Conservation (phyloP, 2,888 invertebrate species). For the Argyra leucocephala region DNA sequence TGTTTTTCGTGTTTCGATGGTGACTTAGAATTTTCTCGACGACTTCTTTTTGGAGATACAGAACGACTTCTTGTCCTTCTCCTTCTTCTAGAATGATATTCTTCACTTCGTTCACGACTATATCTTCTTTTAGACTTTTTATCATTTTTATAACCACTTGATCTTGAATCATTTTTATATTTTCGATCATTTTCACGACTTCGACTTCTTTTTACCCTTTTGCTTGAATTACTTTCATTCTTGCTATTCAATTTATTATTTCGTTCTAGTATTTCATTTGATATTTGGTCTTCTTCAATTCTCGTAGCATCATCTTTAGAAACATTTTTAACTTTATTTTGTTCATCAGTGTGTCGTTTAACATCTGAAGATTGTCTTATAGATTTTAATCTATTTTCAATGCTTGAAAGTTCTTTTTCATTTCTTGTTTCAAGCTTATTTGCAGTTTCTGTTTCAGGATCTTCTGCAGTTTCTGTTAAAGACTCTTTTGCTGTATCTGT, state of each 20-base stretch:
- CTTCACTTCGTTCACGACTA: not conserved
- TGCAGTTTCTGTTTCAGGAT: not conserved
- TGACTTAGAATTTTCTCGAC: not conserved
- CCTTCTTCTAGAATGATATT: not conserved
- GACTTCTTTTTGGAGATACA: not conserved
- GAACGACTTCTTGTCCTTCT: constrained; percentile 10
- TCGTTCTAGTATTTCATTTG: too few species aligned
- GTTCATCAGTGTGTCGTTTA: not conserved
- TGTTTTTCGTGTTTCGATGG: not conserved
- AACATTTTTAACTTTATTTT: not conserved
- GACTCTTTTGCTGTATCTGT: not conserved
- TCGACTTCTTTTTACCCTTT: not conserved
- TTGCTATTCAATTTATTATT: too few species aligned
- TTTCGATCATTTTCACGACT: not conserved
- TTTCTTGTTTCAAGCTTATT: not conserved
- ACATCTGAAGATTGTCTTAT: not conserved
- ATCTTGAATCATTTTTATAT: too few species aligned
- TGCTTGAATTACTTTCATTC: too few species aligned
- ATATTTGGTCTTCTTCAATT: too few species aligned
- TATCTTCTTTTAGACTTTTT: too few species aligned
- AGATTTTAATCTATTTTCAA: not conserved
- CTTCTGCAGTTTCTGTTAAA: not conserved
- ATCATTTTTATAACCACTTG: too few species aligned
- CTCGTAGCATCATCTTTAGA: too few species aligned
- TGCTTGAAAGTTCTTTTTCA: not conserved